Base-by-base conservation (phyloP, 2,113 vertebrate genomes). In the Monarcha castaneiventris region DNA sequence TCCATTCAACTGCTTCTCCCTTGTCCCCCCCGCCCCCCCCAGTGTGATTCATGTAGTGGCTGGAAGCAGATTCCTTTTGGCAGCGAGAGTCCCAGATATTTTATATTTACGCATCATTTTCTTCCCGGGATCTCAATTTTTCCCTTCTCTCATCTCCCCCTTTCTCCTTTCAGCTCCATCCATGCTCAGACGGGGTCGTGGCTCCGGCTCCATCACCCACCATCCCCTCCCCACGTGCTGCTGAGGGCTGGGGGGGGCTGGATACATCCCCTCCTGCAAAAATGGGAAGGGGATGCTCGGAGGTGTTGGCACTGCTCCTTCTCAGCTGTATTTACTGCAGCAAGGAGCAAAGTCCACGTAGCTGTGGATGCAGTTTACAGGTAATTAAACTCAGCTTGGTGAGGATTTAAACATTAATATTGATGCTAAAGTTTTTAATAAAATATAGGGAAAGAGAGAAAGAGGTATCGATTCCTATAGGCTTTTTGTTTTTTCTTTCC, bases 381-480 rank as follows among this genome's bases (percentile, higher is more conserved):
- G 95, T 97, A 86, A 97, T 96, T 97, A 96, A 97, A 95, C 79
- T 91, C 89, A 56, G 84, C 93, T 96, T 46, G 55, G 84, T 73
- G 88, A 89, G 94, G 87, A 93, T 91, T 96, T 96, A 89, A 93
- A 55, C 92, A 85, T 97, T 92, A 94, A 95, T 95, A 95, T 96
- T 96, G 88, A 89, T 96, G 92, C 46, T 91, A 41, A 96, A 93
- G 91, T 95, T 97, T 97, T 96, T 96, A 96, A 96, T 97, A 95
- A 97, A 97, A 95, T 91, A 90, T 89, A 92, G 88, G 79, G 87
- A 85, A 83, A 69, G 84, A 92, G 91, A 63, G 78, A 76, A 74
- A 86, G 72, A 69, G 87, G 58, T 87, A 95, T 96, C 1, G 91
- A 97, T 96, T 94, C 73, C 29, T 78, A 44, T 52, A 85, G 77